Evolutionary conservation across 2,797 vertebrate genomes (phyloP), one percentile per base, ranked within the genome.

Genomic region (Pipistrellus kuhlii): DNA sequence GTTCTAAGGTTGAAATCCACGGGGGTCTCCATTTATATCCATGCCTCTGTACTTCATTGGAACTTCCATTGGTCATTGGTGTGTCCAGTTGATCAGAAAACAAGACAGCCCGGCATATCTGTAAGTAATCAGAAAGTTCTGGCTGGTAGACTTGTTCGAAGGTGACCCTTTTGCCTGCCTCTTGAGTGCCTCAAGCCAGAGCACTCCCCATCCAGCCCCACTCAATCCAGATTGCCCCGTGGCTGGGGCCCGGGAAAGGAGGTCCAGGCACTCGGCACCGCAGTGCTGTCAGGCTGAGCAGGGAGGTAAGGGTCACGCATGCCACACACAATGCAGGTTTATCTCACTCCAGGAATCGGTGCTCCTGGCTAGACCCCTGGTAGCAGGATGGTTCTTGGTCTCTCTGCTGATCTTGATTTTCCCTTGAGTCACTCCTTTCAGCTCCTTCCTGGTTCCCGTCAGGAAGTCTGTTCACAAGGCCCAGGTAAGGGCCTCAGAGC

Each of bases 71-170:
- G 35, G 55, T 71, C 53, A 41, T 78, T 53, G 64, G 15, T 46
- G 5, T 80, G 14, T 87, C 94, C 62, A 94, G 30, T 48, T 85
- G 21, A 81, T 55, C 69, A 55, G 81, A 91, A 75, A 94, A 66
- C 41, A 78, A 4, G 53, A 21, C 4, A 64, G 53, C 55, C 78
- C 14, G 44, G 11, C 38, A 0, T n/a, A 41, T 25, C 55, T 62
- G 1, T 44, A 91, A 68, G n/a, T 35, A 53, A 71, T 66, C 32
- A 72, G 21, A 62, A 89, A 48, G 6, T 66, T 27, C 64, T 57
- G 88, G 69, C 57, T 38, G 38, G 30, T 32, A 25, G 64, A 38
- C 27, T 21, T 83, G 27, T 57, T 80, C 18, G 69, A 73, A 14
- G 41, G 3, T 10, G 15, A n/a, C 5, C 18, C 23, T 41, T 17